phyloP scores from a whole-genome alignment of 2,797 vertebrate genomes.

The Anguilla obscura region DNA sequence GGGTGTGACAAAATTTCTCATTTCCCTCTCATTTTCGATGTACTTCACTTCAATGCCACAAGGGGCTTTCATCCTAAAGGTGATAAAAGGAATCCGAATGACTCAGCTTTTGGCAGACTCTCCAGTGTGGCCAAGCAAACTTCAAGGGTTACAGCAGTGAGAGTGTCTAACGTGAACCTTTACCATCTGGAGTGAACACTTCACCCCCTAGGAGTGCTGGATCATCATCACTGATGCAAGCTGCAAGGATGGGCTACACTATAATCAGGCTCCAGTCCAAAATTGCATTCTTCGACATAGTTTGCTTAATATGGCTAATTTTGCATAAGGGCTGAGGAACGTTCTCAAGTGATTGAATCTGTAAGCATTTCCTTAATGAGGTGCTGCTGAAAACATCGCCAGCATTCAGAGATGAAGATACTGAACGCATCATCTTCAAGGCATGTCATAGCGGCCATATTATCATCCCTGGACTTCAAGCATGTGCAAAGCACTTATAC shows the following conservation, averaged over 20 bases:
- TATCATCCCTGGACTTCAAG: background rate
- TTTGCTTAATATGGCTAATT: slow-evolving; percentile 28
- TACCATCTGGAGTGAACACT: background rate
- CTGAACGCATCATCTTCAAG: background rate
- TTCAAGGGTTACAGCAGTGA: background rate
- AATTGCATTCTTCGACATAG: slow-evolving; percentile 31
- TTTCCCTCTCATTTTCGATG: background rate
- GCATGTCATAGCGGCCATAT: background rate
- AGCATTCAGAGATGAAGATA: background rate
- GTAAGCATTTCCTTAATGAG: slow-evolving; percentile 39
- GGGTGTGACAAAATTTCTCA: background rate
- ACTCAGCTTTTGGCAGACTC: slow-evolving; percentile 42
- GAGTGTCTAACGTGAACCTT: background rate
- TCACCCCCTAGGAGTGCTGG: background rate
- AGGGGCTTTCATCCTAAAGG: slow-evolving; percentile 32
- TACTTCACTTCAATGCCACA: slow-evolving; percentile 17
- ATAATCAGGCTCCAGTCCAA: slow-evolving; percentile 40
- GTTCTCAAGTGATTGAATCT: slow-evolving; percentile 39
- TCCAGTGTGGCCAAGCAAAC: slow-evolving; percentile 28
- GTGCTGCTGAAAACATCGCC: slow-evolving; percentile 30
- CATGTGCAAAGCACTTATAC: background rate
- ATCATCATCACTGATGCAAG: background rate
- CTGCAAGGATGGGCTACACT: slow-evolving; percentile 29
- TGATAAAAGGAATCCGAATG: slow-evolving; percentile 31
- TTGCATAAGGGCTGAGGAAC: background rate